Percentiles rank a stretch among this genome's conserved stretches.
phyloP scores from a whole-genome alignment of 1,140 invertebrate species.

The Drosophila ercepeae region DNA sequence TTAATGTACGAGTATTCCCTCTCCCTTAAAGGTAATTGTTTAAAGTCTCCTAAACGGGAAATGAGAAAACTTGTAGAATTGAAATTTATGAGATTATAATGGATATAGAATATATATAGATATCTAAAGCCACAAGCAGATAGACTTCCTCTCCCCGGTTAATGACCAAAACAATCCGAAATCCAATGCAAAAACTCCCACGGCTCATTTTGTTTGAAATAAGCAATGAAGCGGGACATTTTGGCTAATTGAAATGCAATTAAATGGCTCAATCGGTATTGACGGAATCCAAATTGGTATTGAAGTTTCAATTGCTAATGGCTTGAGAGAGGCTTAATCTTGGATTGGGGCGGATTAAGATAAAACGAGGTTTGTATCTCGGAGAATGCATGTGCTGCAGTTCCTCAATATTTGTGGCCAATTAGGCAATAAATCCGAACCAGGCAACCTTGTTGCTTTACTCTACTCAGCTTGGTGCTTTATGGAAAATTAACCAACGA shows the following conservation, averaged over 20 bases:
- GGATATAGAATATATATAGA: background rate
- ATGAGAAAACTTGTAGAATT: background rate
- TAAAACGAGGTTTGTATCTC: slow-evolving; percentile 48
- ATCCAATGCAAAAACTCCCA: slow-evolving; percentile 34
- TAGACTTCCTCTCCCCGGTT: background rate
- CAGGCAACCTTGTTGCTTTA: slow-evolving; percentile 25
- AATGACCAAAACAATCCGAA: background rate
- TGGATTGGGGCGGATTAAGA: slow-evolving; percentile 50
- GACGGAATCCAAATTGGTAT: slow-evolving; percentile 15
- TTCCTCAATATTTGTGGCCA: slow-evolving; percentile 70
- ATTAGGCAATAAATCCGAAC: slow-evolving; percentile 55
- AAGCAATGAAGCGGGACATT: slow-evolving; percentile 68
- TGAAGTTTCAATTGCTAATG: background rate
- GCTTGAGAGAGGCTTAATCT: background rate
- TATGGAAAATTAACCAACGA: slow-evolving; percentile 58
- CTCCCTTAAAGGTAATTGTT: too few relatives aligned
- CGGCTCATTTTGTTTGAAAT: slow-evolving; percentile 19
- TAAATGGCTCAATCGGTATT: slow-evolving; percentile 51
- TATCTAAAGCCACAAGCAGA: background rate
- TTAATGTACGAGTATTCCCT: too few relatives aligned
- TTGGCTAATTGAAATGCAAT: slow-evolving; percentile 72
- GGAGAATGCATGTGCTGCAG: slow-evolving; percentile 10
- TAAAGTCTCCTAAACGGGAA: background rate
- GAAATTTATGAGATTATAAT: background rate
- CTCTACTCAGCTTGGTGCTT: slow-evolving; percentile 50